These are phyloP conservation scores for Fregata magnificens DNA, from an alignment of 2,113 vertebrate species.

Conservation along the genomic window DNA sequence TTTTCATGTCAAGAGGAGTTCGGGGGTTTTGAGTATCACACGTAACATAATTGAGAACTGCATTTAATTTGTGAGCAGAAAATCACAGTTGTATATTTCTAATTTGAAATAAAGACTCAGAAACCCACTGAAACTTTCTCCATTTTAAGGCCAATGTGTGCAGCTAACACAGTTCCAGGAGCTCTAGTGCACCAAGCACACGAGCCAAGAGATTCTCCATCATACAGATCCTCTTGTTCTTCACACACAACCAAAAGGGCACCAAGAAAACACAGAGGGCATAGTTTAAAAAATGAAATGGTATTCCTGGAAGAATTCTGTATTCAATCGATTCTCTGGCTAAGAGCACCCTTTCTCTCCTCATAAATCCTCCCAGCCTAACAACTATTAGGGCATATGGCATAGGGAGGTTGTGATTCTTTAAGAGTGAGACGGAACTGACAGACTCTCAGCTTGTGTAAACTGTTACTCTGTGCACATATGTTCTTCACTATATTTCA, in stretches of 20 bases:
- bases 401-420: neutral
- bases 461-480: neutral
- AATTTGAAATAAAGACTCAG: neutral
- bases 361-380: neutral
- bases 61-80: neutral
- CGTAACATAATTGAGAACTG: conserved; percentile 12
- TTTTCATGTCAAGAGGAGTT: neutral
- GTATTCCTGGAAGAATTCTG: neutral
- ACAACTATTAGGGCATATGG: neutral
- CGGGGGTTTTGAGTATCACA: neutral
- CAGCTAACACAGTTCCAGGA: neutral
- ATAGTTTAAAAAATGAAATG: neutral
- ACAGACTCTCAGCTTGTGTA: neutral
- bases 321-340: neutral
- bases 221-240: neutral
- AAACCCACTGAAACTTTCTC: neutral
- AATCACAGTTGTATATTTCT: neutral
- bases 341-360: neutral
- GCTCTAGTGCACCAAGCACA: neutral
- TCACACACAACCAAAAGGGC: neutral
- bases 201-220: neutral
- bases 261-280: neutral
- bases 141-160: neutral
- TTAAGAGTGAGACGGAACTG: neutral
- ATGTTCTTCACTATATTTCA: neutral